These are phyloP conservation scores for Siphamia tubifer DNA, from an alignment of 2,113 vertebrate species.

Conservation along the genomic window DNA sequence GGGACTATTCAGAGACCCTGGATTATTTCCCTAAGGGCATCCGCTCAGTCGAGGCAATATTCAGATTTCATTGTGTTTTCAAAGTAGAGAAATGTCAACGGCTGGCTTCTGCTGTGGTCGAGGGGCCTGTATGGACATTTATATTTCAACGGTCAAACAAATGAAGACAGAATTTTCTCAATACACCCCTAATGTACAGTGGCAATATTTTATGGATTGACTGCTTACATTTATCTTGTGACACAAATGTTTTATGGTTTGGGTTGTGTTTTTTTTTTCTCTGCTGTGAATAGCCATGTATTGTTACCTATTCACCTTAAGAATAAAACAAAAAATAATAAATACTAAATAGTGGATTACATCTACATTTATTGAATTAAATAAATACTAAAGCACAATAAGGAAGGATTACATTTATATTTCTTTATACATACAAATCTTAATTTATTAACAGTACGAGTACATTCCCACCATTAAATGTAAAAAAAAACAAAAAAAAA, in stretches of 20 bases:
- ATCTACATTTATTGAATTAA: not conserved
- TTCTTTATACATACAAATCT: not conserved
- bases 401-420: not conserved
- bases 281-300: not conserved
- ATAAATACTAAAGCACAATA: not conserved
- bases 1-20: constrained; percentile 82
- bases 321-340: not conserved
- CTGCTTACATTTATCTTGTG: constrained; percentile 57
- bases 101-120: constrained; percentile 66
- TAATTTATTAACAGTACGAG: not conserved
- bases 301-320: constrained; percentile 5
- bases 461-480: not conserved
- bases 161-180: constrained; percentile 77
- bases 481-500: not conserved
- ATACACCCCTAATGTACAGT: constrained; percentile 67
- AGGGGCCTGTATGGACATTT: constrained; percentile 71
- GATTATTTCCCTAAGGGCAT: constrained; percentile 82
- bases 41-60: constrained; percentile 77
- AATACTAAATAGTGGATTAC: too few species aligned
- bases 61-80: constrained; percentile 86
- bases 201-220: constrained; percentile 68
- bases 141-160: constrained; percentile 74
- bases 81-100: constrained; percentile 79
- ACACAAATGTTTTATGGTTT: constrained; percentile 23
- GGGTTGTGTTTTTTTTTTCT: constrained; percentile 36